phyloP scores from a whole-genome alignment of 53 echinoderm and acorn worm genomes.

The Luidia sarsii region DNA sequence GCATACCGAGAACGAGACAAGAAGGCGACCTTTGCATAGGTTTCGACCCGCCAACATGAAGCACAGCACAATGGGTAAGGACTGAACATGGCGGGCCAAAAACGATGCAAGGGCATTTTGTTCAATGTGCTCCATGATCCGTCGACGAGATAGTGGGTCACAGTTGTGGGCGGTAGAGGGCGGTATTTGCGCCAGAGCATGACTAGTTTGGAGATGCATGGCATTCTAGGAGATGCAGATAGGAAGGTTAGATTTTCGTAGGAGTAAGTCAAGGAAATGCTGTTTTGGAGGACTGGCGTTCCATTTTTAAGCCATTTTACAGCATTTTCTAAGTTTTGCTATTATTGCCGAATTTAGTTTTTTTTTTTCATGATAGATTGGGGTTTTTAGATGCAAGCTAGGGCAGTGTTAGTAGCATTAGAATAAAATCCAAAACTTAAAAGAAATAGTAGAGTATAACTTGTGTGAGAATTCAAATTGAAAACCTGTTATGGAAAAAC shows the following conservation, averaged over 20 bases:
- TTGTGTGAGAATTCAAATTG: too few species aligned
- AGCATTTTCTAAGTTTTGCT: too few species aligned
- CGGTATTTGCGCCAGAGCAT: constrained; percentile 7
- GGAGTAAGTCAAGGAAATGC: background rate
- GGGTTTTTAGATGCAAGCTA: constrained; percentile 39
- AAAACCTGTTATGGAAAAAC: too few species aligned
- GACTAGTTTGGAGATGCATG: background rate
- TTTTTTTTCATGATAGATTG: background rate
- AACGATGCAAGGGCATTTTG: constrained; percentile 16
- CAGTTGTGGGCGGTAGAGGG: constrained; percentile 4
- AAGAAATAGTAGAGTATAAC: too few species aligned
- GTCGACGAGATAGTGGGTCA: constrained; percentile 43
- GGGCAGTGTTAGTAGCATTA: constrained; percentile 31
- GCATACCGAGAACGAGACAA: constrained; percentile 54
- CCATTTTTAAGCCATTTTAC: background rate
- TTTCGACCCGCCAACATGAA: constrained; percentile 35
- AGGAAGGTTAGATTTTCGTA: background rate
- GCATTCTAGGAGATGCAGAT: constrained; percentile 29
- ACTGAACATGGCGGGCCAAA: background rate
- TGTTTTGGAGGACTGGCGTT: background rate
- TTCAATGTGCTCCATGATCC: background rate
- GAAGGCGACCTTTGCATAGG: constrained; percentile 49
- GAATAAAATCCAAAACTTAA: too few species aligned
- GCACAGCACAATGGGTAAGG: constrained; percentile 5
- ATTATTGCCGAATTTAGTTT: background rate